Evolutionary conservation across 2,113 vertebrate species (phyloP).

Genomic region (Rhinogobius similis): DNA sequence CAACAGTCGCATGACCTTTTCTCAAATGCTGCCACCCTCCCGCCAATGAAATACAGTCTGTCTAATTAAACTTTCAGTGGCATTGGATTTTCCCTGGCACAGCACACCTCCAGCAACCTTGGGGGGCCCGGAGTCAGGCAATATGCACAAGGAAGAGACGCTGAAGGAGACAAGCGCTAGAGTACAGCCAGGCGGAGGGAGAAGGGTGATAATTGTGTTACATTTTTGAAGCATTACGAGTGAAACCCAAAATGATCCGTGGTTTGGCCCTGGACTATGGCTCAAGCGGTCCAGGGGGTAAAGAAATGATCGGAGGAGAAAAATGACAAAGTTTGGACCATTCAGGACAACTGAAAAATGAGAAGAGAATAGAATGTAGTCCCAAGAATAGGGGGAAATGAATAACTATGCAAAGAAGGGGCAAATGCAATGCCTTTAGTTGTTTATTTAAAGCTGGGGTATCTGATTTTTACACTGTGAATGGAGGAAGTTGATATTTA

Average conservation of each 20-base stretch:
- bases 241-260: not conserved
- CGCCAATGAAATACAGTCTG: slow-evolving; percentile 66
- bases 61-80: slow-evolving; percentile 77
- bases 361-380: no score
- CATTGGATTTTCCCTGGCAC: slow-evolving; percentile 73
- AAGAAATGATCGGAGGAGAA: not conserved
- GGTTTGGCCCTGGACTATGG: not conserved
- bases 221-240: not conserved
- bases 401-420: no score
- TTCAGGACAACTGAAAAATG: no score
- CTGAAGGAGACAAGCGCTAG: slow-evolving; percentile 40
- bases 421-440: no score
- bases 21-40: slow-evolving; percentile 63
- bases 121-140: slow-evolving; percentile 54
- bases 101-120: slow-evolving; percentile 71
- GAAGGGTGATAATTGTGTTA: not conserved
- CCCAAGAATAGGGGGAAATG: no score
- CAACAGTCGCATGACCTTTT: slow-evolving; percentile 71
- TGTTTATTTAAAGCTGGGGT: no score
- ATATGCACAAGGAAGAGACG: slow-evolving; percentile 43
- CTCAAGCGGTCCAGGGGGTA: not conserved
- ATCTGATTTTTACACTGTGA: not conserved
- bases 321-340: not conserved
- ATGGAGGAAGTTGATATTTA: no score
- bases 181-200: slow-evolving; percentile 46